Percentiles rank a stretch among this genome's conserved stretches.
phyloP scores from a whole-genome alignment of 2,797 vertebrate species.

The Enteromius viviparus region DNA sequence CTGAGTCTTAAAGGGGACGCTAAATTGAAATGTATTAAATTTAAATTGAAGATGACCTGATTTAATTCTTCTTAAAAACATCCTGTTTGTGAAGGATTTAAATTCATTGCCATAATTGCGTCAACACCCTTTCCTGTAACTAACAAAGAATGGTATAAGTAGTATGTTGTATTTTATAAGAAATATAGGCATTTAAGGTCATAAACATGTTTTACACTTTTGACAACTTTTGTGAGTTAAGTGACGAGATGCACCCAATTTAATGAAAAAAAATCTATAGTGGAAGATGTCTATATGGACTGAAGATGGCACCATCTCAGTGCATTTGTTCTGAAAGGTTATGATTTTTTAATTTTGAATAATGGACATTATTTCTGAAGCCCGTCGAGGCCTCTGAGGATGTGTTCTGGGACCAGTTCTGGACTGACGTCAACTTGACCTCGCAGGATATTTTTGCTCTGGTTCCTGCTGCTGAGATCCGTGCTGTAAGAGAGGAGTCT shows the following conservation, averaged over 20 bases:
- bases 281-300: not conserved
- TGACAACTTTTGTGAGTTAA: not conserved
- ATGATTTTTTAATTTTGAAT: not conserved
- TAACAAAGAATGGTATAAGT: not conserved
- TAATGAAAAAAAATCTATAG: not conserved
- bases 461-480: slow-evolving; percentile 96
- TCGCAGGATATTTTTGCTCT: slow-evolving; percentile 97
- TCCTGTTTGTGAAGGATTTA: not conserved
- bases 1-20: not conserved
- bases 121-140: not conserved
- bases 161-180: not conserved
- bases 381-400: slow-evolving; percentile 97
- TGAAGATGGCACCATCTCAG: not conserved
- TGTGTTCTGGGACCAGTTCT: slow-evolving; percentile 98
- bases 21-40: not conserved
- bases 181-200: not conserved
- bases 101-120: not conserved
- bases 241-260: not conserved
- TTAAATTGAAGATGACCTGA: not conserved
- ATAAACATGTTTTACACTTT: not conserved
- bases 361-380: slow-evolving; percentile 65
- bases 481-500: slow-evolving; percentile 95
- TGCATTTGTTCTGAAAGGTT: not conserved
- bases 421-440: slow-evolving; percentile 92
- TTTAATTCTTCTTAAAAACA: not conserved